Evolutionary conservation across 2,888 invertebrate species (phyloP).

Genomic region (Drosophila bunnanda): DNA sequence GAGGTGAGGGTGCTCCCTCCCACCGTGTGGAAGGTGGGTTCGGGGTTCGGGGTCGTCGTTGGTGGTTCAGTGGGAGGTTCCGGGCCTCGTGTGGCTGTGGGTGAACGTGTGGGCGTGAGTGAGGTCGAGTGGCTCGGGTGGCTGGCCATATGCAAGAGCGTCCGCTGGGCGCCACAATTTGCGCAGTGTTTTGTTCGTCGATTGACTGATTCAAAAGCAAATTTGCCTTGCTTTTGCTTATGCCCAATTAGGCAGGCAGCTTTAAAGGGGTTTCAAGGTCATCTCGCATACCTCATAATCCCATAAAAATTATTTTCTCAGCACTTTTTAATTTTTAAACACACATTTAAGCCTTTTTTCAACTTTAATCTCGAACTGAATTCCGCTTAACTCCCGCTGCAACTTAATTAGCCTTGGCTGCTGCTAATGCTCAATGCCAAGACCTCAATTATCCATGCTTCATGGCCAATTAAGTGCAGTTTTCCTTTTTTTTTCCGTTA

Average conservation of each 20-base stretch:
- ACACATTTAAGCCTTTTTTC: constrained; percentile 3
- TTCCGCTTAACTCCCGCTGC: constrained; percentile 9
- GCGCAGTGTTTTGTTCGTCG: constrained; percentile 69
- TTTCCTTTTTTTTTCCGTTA: constrained; percentile 20
- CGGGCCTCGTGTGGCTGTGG: constrained; percentile 17
- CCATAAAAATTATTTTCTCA: not conserved
- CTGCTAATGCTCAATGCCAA: constrained; percentile 21
- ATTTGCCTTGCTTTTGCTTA: constrained; percentile 20
- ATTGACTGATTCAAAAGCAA: constrained; percentile 64
- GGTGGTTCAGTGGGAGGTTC: constrained; percentile 7
- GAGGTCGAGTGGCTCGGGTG: constrained; percentile 36
- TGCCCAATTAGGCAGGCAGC: constrained; percentile 30
- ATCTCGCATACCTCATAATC: constrained; percentile 24
- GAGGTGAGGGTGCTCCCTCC: constrained; percentile 1
- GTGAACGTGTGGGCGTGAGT: constrained; percentile 24
- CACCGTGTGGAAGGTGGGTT: constrained; percentile 8
- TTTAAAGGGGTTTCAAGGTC: constrained; percentile 32
- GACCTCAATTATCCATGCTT: constrained; percentile 57
- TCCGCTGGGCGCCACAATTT: constrained; percentile 67
- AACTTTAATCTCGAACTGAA: constrained; percentile 15
- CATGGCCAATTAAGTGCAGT: constrained; percentile 53
- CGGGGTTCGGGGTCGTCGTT: constrained; percentile 15
- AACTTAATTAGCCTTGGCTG: constrained; percentile 32
- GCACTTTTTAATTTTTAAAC: constrained; percentile 4
- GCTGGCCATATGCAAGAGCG: constrained; percentile 61